phyloP scores from a whole-genome alignment of 2,797 vertebrate genomes.

The Cossypha caffra region DNA sequence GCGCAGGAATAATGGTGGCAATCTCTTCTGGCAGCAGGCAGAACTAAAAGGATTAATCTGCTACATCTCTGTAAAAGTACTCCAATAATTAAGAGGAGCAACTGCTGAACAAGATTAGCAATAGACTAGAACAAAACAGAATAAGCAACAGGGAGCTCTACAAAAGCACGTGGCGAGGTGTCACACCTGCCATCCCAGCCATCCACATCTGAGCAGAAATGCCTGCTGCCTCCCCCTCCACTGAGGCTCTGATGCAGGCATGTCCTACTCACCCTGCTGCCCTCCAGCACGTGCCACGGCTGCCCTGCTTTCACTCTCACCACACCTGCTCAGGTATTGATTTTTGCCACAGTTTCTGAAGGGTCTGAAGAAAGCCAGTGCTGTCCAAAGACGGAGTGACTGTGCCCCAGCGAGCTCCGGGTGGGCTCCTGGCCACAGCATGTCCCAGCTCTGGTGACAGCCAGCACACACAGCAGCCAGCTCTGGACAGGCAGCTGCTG shows the following conservation, averaged over 20 bases:
- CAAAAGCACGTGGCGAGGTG: neutral
- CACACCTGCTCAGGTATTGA: accelerated
- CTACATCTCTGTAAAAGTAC: conserved; percentile 41
- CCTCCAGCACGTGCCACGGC: neutral
- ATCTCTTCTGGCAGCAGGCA: conserved; percentile 33
- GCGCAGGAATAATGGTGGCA: neutral
- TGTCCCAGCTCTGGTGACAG: neutral
- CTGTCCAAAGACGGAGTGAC: accelerated
- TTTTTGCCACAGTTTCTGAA: neutral
- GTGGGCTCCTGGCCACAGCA: accelerated
- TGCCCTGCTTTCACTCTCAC: neutral
- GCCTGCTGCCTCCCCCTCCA: neutral
- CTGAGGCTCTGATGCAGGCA: neutral
- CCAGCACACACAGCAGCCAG: neutral
- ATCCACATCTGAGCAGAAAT: accelerated
- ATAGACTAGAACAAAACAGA: conserved; percentile 22
- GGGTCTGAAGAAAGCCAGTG: neutral
- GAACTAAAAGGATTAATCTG: conserved; percentile 60
- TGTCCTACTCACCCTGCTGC: neutral
- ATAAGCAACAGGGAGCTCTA: neutral
- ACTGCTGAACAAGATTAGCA: conserved; percentile 57
- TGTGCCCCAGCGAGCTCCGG: neutral
- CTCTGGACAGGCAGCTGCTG: neutral
- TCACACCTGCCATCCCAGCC: neutral
- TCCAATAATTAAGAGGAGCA: conserved; percentile 57